Base-by-base conservation (phyloP, 2,113 vertebrate species). In the Gobiocypris rarus region DNA sequence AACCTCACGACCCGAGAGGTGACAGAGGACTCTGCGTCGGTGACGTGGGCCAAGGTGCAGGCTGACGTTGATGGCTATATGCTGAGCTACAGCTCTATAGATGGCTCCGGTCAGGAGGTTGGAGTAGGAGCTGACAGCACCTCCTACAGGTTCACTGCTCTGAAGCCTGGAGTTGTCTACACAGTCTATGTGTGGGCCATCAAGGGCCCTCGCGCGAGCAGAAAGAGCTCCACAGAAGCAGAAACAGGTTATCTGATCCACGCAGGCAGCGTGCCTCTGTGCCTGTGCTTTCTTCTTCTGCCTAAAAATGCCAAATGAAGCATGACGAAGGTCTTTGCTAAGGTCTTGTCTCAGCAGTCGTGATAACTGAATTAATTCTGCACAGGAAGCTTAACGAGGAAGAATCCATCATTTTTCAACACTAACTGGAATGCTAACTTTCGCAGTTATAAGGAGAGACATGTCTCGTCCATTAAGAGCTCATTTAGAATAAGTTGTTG, bases 161-260 rank as follows among this genome's bases (percentile, higher is more conserved):
- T 97, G 87, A 94, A 87, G 82, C 94, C 95, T 4, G 95, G 93
- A 1, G 79, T 93, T 85, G 88, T 95, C 85, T 96, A 96, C n/a
- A 86, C 75, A 15, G 90, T 95, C 11, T 31, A 92, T 3, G 71
- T 96, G 81, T 96, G 95, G 94, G 93, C 95, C 61, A 52, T 94
- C 90, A 95, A 93, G 81, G 94, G 92, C 61, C 81, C 50, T 83
- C 93, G 89, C 80, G 70, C 86, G 80, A 96, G 93, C 92, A 92
- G 84, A 90, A 95, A 91, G 34, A 38, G 38, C 13, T 88, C 89
- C 45, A 91, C 90, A n/a, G 58, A 88, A 65, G 89, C 86, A 3
- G 88, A 93, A 84, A 95, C 95, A 95, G 95, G 94, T 95, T 76
- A 78, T 45, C 54, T 56, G 73, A 84, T 67, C 43, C 4, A 17